Base-by-base conservation (phyloP, 1,140 invertebrate genomes). In the Dinoponera quadriceps region DNA sequence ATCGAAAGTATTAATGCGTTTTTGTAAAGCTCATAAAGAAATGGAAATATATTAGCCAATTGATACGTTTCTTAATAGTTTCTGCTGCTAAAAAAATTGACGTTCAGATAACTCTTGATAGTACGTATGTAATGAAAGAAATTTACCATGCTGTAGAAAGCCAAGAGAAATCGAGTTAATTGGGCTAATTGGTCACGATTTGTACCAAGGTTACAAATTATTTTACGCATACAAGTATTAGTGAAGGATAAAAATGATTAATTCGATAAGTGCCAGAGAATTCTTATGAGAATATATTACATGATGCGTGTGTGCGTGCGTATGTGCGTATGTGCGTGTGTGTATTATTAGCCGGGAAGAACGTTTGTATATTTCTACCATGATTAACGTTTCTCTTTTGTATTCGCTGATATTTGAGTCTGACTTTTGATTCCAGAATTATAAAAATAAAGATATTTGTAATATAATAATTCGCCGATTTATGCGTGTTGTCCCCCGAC, bases 371-470 rank as follows among this genome's bases (percentile, higher is more conserved):
- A 49, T 29, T 75, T 75, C 7, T 51, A 75, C 7, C 25, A 75
- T 63, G 29, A 18, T 27, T 49, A n/a, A 75, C 20, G 57, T 38
- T 16, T 63, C 27, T 75, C 14, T 51, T 63, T 75, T 75, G 14
- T 63, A 25, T 63, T 63, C 48, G 25, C n/a, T 75, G 73, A 63
- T 48, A 63, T 63, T 75, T 60, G 59, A 51, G 72, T 74, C 38
- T n/a, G n/a, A 62, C 16, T 74, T 48, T 74, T 62, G 38, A 74
- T 75, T 75, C 27, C 27, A 51, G 57, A 75, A 33, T 63, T 51
- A 75, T 11, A 75, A 63, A 51, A 75, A 75, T 75, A 75, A 75
- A 75, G 27, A 63, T 75, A 27, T 63, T 75, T 33, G 29, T 63
- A 63, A 75, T 73, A 73, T 22, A 38, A 73, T 27, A 55, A 55